phyloP scores from a whole-genome alignment of 2,888 invertebrate genomes.

The Aphodius sticticus region DNA sequence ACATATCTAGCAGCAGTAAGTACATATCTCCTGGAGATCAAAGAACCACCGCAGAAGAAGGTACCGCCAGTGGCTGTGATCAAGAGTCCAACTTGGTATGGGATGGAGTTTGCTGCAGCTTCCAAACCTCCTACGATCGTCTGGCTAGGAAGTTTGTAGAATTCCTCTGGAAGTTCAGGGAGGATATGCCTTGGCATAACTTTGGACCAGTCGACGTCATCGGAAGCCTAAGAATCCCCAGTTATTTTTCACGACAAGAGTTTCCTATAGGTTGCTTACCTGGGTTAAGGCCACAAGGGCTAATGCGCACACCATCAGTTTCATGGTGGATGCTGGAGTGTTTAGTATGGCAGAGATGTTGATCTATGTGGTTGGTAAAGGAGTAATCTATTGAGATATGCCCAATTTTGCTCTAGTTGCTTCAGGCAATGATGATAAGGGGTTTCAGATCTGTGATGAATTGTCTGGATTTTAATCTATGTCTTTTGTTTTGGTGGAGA shows the following conservation, averaged over 20 bases:
- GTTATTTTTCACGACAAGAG: background rate
- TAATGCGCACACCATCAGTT: conserved; percentile 4
- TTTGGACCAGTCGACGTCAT: conserved; percentile 29
- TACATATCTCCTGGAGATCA: conserved; percentile 61
- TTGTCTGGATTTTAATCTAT: background rate
- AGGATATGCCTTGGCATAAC: conserved; percentile 18
- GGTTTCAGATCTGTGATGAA: background rate
- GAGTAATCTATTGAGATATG: background rate
- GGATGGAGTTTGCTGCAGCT: conserved; percentile 27
- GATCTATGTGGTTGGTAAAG: background rate
- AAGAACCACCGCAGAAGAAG: conserved; percentile 64
- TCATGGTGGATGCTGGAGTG: background rate
- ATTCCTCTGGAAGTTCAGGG: conserved; percentile 7
- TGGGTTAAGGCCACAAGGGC: conserved; percentile 5
- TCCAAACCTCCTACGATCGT: conserved; percentile 30
- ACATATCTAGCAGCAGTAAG: conserved; percentile 65
- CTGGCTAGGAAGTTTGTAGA: background rate
- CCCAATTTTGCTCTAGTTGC: background rate
- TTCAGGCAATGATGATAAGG: background rate
- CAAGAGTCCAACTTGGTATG: conserved; percentile 34
- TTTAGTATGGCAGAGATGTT: too few relatives aligned
- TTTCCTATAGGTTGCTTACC: background rate
- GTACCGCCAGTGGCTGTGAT: conserved; percentile 47
- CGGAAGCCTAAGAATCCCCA: conserved; percentile 11
- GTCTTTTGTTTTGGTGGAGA: background rate